phyloP scores from a whole-genome alignment of 1,140 invertebrate species.

The Bombus balteatus region DNA sequence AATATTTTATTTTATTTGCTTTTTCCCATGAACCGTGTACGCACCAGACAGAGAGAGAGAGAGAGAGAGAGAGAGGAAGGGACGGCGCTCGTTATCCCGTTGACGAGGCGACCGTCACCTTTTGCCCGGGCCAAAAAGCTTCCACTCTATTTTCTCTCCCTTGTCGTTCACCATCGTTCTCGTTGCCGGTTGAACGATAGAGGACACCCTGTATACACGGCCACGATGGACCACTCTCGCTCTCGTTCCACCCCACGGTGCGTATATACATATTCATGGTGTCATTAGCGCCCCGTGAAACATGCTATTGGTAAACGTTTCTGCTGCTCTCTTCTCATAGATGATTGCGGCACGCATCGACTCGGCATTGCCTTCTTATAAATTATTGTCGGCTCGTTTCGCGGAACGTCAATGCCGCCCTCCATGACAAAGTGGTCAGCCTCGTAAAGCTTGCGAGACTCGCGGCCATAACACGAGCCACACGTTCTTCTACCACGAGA shows the following conservation, averaged over 20 bases:
- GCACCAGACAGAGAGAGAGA: too few relatives aligned
- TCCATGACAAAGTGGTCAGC: conserved; percentile 59
- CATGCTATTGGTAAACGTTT: conserved; percentile 75
- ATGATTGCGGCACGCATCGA: conserved; percentile 49
- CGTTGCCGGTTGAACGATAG: too few relatives aligned
- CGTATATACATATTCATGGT: conserved; percentile 75
- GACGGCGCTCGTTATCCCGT: background rate
- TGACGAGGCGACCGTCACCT: background rate
- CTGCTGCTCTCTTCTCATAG: conserved; percentile 59
- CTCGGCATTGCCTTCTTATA: conserved; percentile 54
- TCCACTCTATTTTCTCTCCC: background rate
- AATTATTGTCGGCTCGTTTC: conserved; percentile 66
- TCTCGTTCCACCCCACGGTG: conserved; percentile 48
- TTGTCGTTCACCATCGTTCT: background rate
- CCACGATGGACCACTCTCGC: conserved; percentile 38
- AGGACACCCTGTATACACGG: conserved; percentile 55
- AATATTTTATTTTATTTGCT: background rate
- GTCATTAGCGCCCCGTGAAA: conserved; percentile 75
- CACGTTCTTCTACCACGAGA: background rate
- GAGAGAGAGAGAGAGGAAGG: too few relatives aligned
- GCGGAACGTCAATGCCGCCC: conserved; percentile 59
- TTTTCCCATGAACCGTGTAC: background rate
- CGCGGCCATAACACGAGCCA: background rate
- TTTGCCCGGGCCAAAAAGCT: conserved; percentile 7
- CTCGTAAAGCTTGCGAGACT: conserved; percentile 51